phyloP scores from a whole-genome alignment of 2,888 invertebrate genomes.

The Acleris literana region DNA sequence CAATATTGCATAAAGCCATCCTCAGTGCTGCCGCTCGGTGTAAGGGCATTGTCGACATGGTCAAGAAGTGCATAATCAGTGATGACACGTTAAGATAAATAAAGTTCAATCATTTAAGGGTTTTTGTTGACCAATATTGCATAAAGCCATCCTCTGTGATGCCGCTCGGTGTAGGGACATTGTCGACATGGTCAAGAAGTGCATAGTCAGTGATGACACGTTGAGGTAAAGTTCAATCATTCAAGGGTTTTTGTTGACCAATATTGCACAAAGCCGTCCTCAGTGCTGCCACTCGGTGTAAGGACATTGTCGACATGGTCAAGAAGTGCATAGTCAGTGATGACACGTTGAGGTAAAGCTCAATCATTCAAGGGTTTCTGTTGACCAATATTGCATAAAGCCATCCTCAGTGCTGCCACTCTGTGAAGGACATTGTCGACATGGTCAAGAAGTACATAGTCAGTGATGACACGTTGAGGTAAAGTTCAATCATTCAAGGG shows the following conservation, averaged over 20 bases:
- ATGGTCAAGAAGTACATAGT: constrained; percentile 87
- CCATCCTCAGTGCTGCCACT: constrained; percentile 86
- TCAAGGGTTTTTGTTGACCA: constrained; percentile 3
- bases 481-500: constrained; percentile 2
- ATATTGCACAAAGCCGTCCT: constrained; percentile 85
- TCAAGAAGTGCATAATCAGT: constrained; percentile 86
- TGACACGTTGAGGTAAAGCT: constrained; percentile 81
- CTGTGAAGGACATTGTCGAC: constrained; percentile 87
- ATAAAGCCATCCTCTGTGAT: constrained; percentile 87
- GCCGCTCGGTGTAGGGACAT: constrained; percentile 86
- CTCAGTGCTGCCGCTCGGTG: constrained; percentile 87
- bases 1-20: constrained; percentile 85
- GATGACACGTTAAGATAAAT: constrained; percentile 86
- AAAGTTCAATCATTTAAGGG: constrained; percentile 1
- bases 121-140: constrained; percentile 55
- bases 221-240: constrained; percentile 71
- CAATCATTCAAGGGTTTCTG: not conserved
- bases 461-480: constrained; percentile 86
- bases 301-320: constrained; percentile 86
- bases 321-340: constrained; percentile 86
- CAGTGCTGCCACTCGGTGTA: constrained; percentile 87
- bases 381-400: constrained; percentile 79
- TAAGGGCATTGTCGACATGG: constrained; percentile 85
- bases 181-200: constrained; percentile 87
- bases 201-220: constrained; percentile 85